Conservation (phyloP, 1,140 invertebrate species). For the Luehdorfia chinensis region DNA sequence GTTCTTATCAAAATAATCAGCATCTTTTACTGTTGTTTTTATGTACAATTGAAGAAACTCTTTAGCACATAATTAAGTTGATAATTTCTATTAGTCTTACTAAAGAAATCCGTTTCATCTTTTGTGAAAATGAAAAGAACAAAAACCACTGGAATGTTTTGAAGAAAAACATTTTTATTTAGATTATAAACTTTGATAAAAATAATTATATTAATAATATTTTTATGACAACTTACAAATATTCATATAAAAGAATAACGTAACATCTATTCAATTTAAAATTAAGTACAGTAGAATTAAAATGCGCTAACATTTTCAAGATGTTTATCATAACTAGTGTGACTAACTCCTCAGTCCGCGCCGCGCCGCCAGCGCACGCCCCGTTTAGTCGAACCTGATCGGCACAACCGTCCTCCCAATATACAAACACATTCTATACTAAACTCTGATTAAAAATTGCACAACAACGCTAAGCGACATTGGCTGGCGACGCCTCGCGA, state of each 20-base stretch:
- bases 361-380: constrained; percentile 27
- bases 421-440: constrained; percentile 26
- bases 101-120: too few species aligned
- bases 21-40: too few species aligned
- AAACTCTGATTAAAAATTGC: constrained; percentile 55
- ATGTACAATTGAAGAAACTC: too few species aligned
- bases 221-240: constrained; percentile 77
- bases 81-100: too few species aligned
- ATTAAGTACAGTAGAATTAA: constrained; percentile 69
- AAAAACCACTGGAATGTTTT: constrained; percentile 53
- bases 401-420: constrained; percentile 14
- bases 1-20: too few species aligned
- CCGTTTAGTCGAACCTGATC: constrained; percentile 21
- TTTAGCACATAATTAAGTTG: too few species aligned
- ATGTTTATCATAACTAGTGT: constrained; percentile 70
- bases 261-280: constrained; percentile 74
- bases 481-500: constrained; percentile 36
- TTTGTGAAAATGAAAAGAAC: too few species aligned
- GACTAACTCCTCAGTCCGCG: constrained; percentile 50
- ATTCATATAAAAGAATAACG: constrained; percentile 76
- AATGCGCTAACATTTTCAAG: constrained; percentile 70
- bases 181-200: constrained; percentile 78
- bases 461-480: constrained; percentile 38
- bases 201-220: constrained; percentile 78
- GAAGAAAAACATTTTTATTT: constrained; percentile 77